Percentiles rank a stretch among this genome's conserved stretches.
Conservation (phyloP, 2,113 vertebrate species). For the Ictalurus punctatus region DNA sequence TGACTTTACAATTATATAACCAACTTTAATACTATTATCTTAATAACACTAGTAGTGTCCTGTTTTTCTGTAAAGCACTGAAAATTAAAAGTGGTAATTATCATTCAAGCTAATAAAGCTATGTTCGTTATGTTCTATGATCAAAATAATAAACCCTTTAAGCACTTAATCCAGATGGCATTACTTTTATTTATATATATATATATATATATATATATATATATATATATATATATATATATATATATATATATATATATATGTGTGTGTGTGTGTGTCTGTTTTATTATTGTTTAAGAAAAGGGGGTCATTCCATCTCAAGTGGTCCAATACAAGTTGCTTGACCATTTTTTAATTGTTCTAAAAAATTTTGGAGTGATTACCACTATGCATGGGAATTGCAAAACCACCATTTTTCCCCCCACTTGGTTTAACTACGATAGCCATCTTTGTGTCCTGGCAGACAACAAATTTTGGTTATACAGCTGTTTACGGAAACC, state of each 20-base stretch:
- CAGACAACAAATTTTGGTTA: no score
- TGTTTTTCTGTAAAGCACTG: not conserved
- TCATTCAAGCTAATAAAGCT: not conserved
- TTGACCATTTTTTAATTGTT: no score
- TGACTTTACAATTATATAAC: not conserved
- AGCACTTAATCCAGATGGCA: not conserved
- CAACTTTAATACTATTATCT: not conserved
- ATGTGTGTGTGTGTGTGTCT: no score
- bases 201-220: no score
- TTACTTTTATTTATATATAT: not conserved
- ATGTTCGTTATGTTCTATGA: not conserved
- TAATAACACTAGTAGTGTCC: not conserved
- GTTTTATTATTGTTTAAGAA: not conserved
- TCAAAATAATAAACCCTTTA: not conserved
- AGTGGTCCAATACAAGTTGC: no score
- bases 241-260: not conserved
- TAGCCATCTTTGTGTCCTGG: no score
- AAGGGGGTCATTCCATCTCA: not conserved
- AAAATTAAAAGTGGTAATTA: not conserved
- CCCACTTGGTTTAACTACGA: no score
- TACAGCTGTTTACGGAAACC: no score
- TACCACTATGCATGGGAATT: no score
- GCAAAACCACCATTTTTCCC: no score
- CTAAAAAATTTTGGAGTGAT: no score
- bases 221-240: no score